These are phyloP conservation scores for Atherinomorus stipes DNA, from an alignment of 2,113 vertebrate species.

Conservation along the genomic window DNA sequence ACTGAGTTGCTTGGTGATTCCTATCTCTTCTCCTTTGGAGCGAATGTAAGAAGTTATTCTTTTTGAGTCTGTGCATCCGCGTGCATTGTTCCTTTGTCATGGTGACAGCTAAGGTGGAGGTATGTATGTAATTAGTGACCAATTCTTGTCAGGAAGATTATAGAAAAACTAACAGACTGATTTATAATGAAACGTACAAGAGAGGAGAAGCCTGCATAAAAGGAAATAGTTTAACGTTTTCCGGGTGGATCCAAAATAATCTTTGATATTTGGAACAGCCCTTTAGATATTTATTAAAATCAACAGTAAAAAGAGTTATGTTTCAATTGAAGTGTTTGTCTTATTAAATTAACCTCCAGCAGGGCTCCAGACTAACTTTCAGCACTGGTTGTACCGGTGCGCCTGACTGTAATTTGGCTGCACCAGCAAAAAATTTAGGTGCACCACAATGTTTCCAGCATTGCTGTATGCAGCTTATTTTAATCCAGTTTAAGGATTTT, in stretches of 20 bases:
- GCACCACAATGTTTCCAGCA: too few relatives aligned
- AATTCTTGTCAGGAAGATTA: neutral
- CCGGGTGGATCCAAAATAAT: neutral
- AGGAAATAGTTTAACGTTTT: neutral
- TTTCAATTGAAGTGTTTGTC: too few relatives aligned
- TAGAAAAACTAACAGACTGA: neutral
- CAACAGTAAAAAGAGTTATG: too few relatives aligned
- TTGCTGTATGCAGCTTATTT: too few relatives aligned
- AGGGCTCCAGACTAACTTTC: too few relatives aligned
- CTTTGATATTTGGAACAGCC: neutral
- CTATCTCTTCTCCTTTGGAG: conserved; percentile 47
- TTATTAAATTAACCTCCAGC: too few relatives aligned
- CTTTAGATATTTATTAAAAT: too few relatives aligned
- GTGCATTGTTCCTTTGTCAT: conserved; percentile 17
- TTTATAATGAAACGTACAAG: neutral
- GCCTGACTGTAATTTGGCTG: too few relatives aligned
- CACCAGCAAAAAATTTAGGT: too few relatives aligned
- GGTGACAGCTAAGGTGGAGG: neutral
- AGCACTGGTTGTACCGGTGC: too few relatives aligned
- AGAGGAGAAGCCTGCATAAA: neutral
- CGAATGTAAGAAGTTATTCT: conserved; percentile 49
- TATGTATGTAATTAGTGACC: neutral
- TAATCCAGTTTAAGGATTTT: too few relatives aligned
- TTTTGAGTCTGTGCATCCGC: conserved; percentile 25
- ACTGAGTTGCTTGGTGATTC: conserved; percentile 43